These are phyloP conservation scores for Melanostigma gelatinosum DNA, from an alignment of 2,113 vertebrate species.

Conservation along the genomic window DNA sequence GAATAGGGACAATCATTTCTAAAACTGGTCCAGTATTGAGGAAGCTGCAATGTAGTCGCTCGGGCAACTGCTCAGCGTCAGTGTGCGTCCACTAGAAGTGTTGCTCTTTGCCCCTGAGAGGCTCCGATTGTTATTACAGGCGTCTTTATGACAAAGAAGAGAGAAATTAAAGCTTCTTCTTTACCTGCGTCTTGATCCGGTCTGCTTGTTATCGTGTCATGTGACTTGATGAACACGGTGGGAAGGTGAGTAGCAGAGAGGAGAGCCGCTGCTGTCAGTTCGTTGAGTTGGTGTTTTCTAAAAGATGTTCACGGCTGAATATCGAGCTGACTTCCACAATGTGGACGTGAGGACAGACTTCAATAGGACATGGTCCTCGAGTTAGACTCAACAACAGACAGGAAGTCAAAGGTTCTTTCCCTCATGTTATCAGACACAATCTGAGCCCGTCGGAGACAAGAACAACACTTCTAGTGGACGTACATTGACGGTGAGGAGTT, in stretches of 20 bases:
- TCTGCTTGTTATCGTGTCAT: background rate
- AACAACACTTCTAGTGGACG: too few relatives aligned
- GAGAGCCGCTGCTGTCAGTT: background rate
- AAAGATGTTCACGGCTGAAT: background rate
- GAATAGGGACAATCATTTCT: background rate
- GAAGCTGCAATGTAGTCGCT: background rate
- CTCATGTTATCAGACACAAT: too few relatives aligned
- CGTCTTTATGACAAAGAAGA: background rate
- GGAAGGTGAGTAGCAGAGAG: background rate
- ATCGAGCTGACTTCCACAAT: background rate
- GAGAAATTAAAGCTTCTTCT: background rate
- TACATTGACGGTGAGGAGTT: too few relatives aligned
- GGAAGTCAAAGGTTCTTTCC: too few relatives aligned
- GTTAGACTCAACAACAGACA: background rate
- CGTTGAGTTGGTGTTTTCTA: background rate
- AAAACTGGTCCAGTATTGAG: background rate
- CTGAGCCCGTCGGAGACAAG: too few relatives aligned
- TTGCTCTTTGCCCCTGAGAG: too few relatives aligned
- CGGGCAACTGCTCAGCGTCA: too few relatives aligned
- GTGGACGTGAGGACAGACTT: background rate
- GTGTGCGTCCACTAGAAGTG: too few relatives aligned
- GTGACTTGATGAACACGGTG: background rate
- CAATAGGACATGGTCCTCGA: background rate
- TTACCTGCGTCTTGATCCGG: background rate
- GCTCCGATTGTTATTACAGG: too few relatives aligned